Conservation (phyloP, 2,888 invertebrate genomes). For the Hypomecis punctinalis region DNA sequence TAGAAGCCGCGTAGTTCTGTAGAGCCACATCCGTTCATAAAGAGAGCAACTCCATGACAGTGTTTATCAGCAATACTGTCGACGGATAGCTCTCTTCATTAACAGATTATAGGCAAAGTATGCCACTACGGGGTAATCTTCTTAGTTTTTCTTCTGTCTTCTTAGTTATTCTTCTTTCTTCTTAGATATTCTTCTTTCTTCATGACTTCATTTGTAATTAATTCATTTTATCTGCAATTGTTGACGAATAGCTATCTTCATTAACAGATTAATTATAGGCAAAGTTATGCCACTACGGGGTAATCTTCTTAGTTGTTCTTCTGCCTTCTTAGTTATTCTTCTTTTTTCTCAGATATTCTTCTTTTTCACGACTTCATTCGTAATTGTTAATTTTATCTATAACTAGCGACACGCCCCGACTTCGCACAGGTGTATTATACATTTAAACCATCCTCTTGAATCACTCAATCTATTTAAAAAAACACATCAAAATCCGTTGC, state of each 20-base stretch:
- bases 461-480: too few species aligned
- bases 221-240: conserved; percentile 87
- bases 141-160: not conserved
- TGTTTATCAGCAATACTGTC: conserved; percentile 98
- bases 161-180: conserved; percentile 41
- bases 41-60: conserved; percentile 99
- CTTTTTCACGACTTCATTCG: not conserved
- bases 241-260: conserved; percentile 99
- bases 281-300: too few species aligned
- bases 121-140: conserved; percentile 12
- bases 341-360: conserved; percentile 21
- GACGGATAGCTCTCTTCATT: conserved; percentile 99
- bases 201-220: not conserved
- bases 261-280: conserved; percentile 88
- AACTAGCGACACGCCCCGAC: too few species aligned
- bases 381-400: too few species aligned
- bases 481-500: too few species aligned
- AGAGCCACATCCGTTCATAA: conserved; percentile 94
- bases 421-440: too few species aligned
- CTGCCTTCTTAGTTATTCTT: conserved; percentile 24
- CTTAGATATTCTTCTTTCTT: conserved; percentile 16
- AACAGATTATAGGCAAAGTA: conserved; percentile 84
- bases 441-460: too few species aligned
- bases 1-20: conserved; percentile 46
- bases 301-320: not conserved